Evolutionary conservation across 2,888 invertebrate genomes (phyloP).

Genomic region (Euzetes globulus): DNA sequence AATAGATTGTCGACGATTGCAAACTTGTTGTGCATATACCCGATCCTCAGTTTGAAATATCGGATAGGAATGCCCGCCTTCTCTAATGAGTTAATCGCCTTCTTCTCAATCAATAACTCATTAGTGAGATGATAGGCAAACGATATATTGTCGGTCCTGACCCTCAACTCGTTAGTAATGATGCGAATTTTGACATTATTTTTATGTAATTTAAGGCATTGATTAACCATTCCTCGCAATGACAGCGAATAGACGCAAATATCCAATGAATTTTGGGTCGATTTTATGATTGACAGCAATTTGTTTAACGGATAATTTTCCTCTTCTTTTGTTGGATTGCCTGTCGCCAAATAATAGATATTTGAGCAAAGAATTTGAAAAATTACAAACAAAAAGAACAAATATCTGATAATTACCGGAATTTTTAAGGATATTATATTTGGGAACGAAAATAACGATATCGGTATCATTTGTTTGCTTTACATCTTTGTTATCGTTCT

Average conservation of each 20-base stretch:
- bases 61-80: neutral
- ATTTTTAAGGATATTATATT: neutral
- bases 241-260: slow-evolving; percentile 13
- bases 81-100: neutral
- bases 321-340: neutral
- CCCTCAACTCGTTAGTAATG: neutral
- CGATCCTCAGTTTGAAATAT: neutral
- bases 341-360: neutral
- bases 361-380: neutral
- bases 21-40: slow-evolving; percentile 69
- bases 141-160: neutral
- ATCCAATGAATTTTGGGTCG: neutral
- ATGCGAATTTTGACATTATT: neutral
- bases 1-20: slow-evolving; percentile 56
- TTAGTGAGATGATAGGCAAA: slow-evolving; percentile 10
- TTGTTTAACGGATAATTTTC: neutral
- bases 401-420: slow-evolving; percentile 18
- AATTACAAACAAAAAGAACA: neutral
- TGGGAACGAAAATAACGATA: neutral
- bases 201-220: neutral
- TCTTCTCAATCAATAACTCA: neutral
- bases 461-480: slow-evolving; percentile 6
- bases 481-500: slow-evolving; percentile 9
- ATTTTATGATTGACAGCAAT: neutral
- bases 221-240: neutral